Base-by-base conservation (phyloP, 2,113 vertebrate genomes). In the Peromyscus maniculatus region DNA sequence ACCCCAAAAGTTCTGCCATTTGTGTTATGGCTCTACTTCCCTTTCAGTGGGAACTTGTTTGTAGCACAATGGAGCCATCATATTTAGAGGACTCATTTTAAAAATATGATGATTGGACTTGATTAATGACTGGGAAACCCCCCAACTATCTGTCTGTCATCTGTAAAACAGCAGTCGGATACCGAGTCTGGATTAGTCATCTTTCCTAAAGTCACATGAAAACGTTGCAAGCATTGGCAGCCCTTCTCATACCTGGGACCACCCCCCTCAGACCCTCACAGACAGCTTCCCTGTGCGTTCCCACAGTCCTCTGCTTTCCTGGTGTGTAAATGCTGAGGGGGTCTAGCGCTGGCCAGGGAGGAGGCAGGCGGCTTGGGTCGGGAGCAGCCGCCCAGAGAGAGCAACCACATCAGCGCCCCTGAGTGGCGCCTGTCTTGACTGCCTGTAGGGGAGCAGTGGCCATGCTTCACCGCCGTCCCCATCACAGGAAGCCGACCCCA, bases 91-190 rank as follows among this genome's bases (percentile, higher is more conserved):
- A 95, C 10, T 94, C 66, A n/a, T 82, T 82, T 87, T 0, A 11
- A 31, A 55, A n/a, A 3, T 59, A 67, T 82, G 26, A 64, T 57
- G 55, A 72, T 77, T 75, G 57, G 36, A 89, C 12, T 0, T n/a
- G 90, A 12, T 94, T 89, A 86, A 84, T 94, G 26, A 69, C 16
- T 31, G n/a, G 10, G 39, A 69, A 86, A 96, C n/a, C 46, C 67
- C 16, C 16, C 75, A 64, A 36, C 46, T 16, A 31, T 62, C 93
- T 86, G 69, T 46, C 3, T 75, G 5, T 83, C 86, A 28, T 84
- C 19, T 6, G 1, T 84, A 79, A 83, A 84, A 87, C 4, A 64
- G 64, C 74, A 80, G 49, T 69, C 79, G 52, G 16, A 10, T n/a
- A 17, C 62, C 62, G 43, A 91, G 87, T 92, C 89, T 86, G 28